A percentile compares a stretch with the other conserved stretches of the same genome.
phyloP scores from a whole-genome alignment of 2,888 invertebrate genomes.

The Sipha maydis region DNA sequence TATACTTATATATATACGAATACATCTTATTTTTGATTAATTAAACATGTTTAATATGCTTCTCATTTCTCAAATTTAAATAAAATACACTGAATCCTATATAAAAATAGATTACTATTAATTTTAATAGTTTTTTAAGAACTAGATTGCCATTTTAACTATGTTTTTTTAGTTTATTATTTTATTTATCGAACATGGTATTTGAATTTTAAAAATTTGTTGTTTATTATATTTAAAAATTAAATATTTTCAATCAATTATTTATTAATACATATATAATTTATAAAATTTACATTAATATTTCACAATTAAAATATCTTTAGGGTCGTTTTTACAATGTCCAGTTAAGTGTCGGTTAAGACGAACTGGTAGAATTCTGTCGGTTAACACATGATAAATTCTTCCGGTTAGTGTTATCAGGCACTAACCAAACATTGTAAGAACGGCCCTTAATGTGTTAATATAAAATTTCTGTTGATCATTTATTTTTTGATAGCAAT shows the following conservation, averaged over 20 bases:
- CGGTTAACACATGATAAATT: too few species aligned
- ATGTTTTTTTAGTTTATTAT: background rate
- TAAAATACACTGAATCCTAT: slow-evolving; percentile 1
- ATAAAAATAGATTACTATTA: slow-evolving; percentile 9
- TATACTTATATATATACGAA: too few species aligned
- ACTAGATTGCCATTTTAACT: background rate
- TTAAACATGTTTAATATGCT: background rate
- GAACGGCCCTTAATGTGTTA: too few species aligned
- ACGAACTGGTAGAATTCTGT: too few species aligned
- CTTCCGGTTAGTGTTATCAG: too few species aligned
- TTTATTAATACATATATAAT: background rate
- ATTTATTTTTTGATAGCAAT: too few species aligned
- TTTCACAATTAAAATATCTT: background rate
- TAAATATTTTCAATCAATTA: background rate
- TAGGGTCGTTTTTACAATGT: too few species aligned
- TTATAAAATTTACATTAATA: background rate
- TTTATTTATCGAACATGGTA: background rate
- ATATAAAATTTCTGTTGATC: too few species aligned
- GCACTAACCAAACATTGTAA: too few species aligned
- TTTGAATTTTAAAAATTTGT: background rate
- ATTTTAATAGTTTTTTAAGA: slow-evolving; percentile 18
- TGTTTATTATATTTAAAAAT: background rate
- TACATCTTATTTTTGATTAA: background rate
- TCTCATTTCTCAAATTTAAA: background rate
- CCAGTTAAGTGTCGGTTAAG: too few species aligned